A percentile compares a stretch with the other conserved stretches of the same genome.
phyloP scores from a whole-genome alignment of 2,888 invertebrate species.

The Pediacus dermestoides region DNA sequence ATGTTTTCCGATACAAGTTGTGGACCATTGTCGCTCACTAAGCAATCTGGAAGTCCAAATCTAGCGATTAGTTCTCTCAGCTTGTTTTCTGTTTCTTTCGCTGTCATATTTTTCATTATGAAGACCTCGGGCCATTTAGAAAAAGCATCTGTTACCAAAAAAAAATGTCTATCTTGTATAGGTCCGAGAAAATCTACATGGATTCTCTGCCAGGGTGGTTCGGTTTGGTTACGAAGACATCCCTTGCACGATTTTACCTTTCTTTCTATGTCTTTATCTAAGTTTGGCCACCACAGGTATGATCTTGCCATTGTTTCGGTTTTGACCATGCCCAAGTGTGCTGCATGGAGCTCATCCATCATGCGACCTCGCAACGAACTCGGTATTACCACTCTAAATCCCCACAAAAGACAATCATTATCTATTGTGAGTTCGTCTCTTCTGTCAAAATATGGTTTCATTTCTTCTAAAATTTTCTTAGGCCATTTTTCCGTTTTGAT shows the following conservation, averaged over 20 bases:
- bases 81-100: slow-evolving; percentile 16
- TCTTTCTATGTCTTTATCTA: slow-evolving; percentile 29
- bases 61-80: slow-evolving; percentile 20
- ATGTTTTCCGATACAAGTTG: slow-evolving; percentile 25
- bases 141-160: slow-evolving; percentile 22
- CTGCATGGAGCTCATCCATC: slow-evolving; percentile 26
- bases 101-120: slow-evolving; percentile 17
- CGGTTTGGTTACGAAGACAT: slow-evolving; percentile 17
- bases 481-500: too few relatives aligned
- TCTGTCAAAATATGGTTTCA: slow-evolving; percentile 12
- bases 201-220: slow-evolving; percentile 22
- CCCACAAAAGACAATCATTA: slow-evolving; percentile 23
- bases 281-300: slow-evolving; percentile 30
- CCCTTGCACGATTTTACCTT: slow-evolving; percentile 24
- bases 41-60: slow-evolving; percentile 21
- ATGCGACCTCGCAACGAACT: slow-evolving; percentile 17
- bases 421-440: slow-evolving; percentile 20
- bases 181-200: slow-evolving; percentile 28
- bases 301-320: slow-evolving; percentile 28
- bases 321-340: slow-evolving; percentile 30
- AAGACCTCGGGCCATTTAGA: slow-evolving; percentile 29
- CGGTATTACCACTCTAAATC: slow-evolving; percentile 30
- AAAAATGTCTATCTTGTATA: slow-evolving; percentile 16
- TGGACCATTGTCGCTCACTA: slow-evolving; percentile 26
- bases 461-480: too few relatives aligned